These are phyloP conservation scores for Diglossa brunneiventris DNA, from an alignment of 2,113 vertebrate species.

Conservation along the genomic window DNA sequence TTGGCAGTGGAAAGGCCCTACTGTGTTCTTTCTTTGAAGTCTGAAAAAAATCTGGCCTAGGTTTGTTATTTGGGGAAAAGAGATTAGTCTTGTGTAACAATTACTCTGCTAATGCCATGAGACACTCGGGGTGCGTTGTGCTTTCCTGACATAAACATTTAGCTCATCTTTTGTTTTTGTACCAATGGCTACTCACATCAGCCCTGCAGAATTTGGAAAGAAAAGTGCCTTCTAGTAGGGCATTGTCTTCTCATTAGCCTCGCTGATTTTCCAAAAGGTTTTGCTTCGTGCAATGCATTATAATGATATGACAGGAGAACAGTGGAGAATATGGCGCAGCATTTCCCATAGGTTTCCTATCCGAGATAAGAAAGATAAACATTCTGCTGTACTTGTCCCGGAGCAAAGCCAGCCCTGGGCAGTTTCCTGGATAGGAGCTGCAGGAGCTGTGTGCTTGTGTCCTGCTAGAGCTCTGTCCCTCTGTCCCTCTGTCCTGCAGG, in stretches of 20 bases:
- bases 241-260: neutral
- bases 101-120: neutral
- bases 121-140: slow-evolving; percentile 48
- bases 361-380: slow-evolving; percentile 76
- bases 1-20: slow-evolving; percentile 42
- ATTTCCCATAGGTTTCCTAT: slow-evolving; percentile 79
- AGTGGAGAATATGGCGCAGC: slow-evolving; percentile 57
- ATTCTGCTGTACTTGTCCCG: slow-evolving; percentile 2
- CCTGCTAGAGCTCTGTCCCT: neutral
- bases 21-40: slow-evolving; percentile 63
- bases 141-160: slow-evolving; percentile 56
- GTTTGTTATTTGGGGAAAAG: slow-evolving; percentile 65
- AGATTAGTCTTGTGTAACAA: slow-evolving; percentile 35
- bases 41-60: slow-evolving; percentile 59
- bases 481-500: too few relatives aligned
- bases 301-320: slow-evolving; percentile 71
- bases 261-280: neutral
- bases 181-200: neutral
- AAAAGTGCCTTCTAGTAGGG: neutral
- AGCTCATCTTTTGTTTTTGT: slow-evolving; percentile 58
- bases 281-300: slow-evolving; percentile 57
- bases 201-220: neutral
- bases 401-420: neutral
- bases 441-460: neutral
- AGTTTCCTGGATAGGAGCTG: slow-evolving; percentile 46